phyloP scores from a whole-genome alignment of 2,113 vertebrate species.

The Oophaga pumilio region DNA sequence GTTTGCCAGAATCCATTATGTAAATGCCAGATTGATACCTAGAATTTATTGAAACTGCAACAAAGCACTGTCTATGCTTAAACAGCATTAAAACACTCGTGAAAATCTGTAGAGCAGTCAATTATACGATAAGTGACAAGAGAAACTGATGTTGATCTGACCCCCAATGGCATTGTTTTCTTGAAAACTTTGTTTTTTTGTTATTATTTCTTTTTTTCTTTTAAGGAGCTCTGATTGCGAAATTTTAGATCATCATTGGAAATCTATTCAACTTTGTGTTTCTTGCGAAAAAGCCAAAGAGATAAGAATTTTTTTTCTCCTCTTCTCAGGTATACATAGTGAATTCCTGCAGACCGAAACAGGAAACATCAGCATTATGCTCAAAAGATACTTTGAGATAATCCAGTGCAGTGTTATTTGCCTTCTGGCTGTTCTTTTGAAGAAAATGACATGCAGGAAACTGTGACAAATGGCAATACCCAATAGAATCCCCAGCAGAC shows the following conservation, averaged over 20 bases:
- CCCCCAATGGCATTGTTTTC: slow-evolving; percentile 28
- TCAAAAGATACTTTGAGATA: slow-evolving; percentile 55
- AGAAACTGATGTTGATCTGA: slow-evolving; percentile 36
- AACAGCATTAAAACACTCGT: slow-evolving; percentile 54
- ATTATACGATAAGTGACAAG: slow-evolving; percentile 43
- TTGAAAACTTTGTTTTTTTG: slow-evolving; percentile 6
- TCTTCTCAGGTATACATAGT: slow-evolving; percentile 37
- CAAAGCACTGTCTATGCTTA: slow-evolving; percentile 54
- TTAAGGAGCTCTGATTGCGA: neutral
- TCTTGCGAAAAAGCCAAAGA: slow-evolving; percentile 1
- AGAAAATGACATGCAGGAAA: slow-evolving; percentile 62
- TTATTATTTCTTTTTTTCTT: neutral
- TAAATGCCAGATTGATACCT: slow-evolving; percentile 55
- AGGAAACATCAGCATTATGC: slow-evolving; percentile 51
- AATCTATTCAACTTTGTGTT: slow-evolving; percentile 18
- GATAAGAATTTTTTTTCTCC: slow-evolving; percentile 21
- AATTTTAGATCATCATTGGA: neutral
- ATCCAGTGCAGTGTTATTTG: slow-evolving; percentile 62
- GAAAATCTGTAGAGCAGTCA: slow-evolving; percentile 47
- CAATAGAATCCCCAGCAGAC: slow-evolving; percentile 68
- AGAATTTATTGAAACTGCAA: slow-evolving; percentile 56
- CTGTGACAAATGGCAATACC: slow-evolving; percentile 67
- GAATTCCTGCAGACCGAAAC: slow-evolving; percentile 52
- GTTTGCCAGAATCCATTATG: slow-evolving; percentile 59
- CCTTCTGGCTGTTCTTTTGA: slow-evolving; percentile 61